phyloP scores from a whole-genome alignment of 2,113 vertebrate genomes.

The Fulica atra region DNA sequence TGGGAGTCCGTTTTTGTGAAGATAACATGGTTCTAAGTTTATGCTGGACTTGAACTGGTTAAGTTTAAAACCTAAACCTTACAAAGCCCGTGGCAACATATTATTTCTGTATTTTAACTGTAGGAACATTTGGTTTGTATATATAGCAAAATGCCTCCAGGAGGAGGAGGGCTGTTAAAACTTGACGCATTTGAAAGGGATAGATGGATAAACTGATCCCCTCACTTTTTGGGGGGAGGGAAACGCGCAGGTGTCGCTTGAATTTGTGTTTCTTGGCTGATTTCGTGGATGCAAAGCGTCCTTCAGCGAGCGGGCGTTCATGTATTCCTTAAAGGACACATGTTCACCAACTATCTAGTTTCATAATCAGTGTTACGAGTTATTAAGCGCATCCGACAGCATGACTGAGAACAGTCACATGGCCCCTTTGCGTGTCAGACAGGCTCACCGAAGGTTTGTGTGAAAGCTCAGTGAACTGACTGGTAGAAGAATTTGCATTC shows the following conservation, averaged over 20 bases:
- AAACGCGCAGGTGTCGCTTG: neutral
- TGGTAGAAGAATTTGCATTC: neutral
- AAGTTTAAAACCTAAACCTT: constrained; percentile 47
- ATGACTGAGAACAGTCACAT: neutral
- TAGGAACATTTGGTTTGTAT: constrained; percentile 69
- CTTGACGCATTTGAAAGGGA: constrained; percentile 52
- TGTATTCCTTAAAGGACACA: neutral
- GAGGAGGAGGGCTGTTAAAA: constrained; percentile 67
- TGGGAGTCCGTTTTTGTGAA: neutral
- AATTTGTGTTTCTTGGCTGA: constrained; percentile 2
- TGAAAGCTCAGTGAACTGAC: neutral
- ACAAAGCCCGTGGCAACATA: constrained; percentile 40
- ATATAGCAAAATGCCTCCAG: constrained; percentile 70
- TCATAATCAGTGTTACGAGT: neutral
- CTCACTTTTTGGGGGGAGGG: constrained; percentile 36
- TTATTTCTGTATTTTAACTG: constrained; percentile 67
- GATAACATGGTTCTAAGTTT: neutral
- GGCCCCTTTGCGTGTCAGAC: neutral
- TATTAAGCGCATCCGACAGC: neutral
- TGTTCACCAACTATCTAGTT: neutral
- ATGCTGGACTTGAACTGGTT: constrained; percentile 26
- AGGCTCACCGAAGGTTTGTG: neutral
- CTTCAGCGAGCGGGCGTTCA: neutral
- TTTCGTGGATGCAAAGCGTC: neutral
- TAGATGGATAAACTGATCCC: constrained; percentile 57